phyloP scores from a whole-genome alignment of 2,113 vertebrate genomes.

The Numenius arquata region DNA sequence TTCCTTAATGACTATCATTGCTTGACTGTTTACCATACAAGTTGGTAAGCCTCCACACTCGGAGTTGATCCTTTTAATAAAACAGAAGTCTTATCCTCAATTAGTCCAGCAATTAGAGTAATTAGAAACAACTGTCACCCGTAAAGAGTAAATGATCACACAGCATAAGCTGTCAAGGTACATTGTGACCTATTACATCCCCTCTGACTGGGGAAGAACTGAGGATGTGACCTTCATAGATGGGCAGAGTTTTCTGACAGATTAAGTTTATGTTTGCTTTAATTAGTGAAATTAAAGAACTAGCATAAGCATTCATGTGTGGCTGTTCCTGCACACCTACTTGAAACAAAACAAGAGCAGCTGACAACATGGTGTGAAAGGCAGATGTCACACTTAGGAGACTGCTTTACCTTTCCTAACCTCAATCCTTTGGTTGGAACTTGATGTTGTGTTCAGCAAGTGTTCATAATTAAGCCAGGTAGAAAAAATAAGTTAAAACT shows the following conservation, averaged over 20 bases:
- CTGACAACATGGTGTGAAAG: neutral
- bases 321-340: neutral
- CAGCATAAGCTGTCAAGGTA: neutral
- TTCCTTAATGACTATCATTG: neutral
- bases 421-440: neutral
- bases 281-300: neutral
- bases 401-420: neutral
- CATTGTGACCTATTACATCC: neutral
- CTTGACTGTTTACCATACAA: neutral
- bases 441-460: neutral
- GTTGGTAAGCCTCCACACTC: neutral
- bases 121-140: neutral
- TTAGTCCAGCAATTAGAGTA: constrained; percentile 2
- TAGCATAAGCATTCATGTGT: neutral
- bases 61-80: neutral
- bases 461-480: neutral
- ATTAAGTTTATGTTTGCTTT: neutral
- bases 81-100: neutral
- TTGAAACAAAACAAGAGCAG: neutral
- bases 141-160: neutral
- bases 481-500: neutral
- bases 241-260: neutral
- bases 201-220: neutral
- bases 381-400: neutral
- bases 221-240: neutral